These are phyloP conservation scores for Boleophthalmus pectinirostris DNA, from an alignment of 2,113 vertebrate species.

Conservation along the genomic window DNA sequence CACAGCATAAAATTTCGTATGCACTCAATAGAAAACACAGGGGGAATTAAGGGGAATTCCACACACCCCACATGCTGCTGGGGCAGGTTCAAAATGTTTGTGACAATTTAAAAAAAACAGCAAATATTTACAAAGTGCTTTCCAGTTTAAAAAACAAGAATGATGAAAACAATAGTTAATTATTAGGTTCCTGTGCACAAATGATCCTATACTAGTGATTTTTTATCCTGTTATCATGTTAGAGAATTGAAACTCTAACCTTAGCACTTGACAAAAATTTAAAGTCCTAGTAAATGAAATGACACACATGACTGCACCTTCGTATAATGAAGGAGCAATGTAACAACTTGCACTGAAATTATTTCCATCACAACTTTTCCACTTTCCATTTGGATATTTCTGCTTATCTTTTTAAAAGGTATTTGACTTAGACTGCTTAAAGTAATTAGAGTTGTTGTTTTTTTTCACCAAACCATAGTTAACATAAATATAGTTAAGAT, in stretches of 20 bases:
- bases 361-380: not conserved
- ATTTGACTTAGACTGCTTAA: not conserved
- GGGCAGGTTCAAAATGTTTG: conserved; percentile 27
- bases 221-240: too few species aligned
- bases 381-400: not conserved
- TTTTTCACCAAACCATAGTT: too few species aligned
- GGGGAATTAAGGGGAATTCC: conserved; percentile 51
- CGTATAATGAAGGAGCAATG: too few species aligned
- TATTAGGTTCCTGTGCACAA: too few species aligned
- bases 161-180: too few species aligned
- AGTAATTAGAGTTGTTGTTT: too few species aligned
- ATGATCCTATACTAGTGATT: too few species aligned
- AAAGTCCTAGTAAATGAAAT: too few species aligned
- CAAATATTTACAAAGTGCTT: conserved; percentile 48
- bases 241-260: too few species aligned
- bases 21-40: not conserved
- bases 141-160: conserved; percentile 41
- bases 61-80: conserved; percentile 22
- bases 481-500: too few species aligned
- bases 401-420: not conserved
- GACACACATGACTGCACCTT: too few species aligned
- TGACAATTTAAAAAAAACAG: conserved; percentile 36
- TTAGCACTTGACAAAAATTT: too few species aligned
- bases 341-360: not conserved
- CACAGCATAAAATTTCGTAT: not conserved